Base-by-base conservation (phyloP, 2,797 vertebrate species). In the Synanceia verrucosa region DNA sequence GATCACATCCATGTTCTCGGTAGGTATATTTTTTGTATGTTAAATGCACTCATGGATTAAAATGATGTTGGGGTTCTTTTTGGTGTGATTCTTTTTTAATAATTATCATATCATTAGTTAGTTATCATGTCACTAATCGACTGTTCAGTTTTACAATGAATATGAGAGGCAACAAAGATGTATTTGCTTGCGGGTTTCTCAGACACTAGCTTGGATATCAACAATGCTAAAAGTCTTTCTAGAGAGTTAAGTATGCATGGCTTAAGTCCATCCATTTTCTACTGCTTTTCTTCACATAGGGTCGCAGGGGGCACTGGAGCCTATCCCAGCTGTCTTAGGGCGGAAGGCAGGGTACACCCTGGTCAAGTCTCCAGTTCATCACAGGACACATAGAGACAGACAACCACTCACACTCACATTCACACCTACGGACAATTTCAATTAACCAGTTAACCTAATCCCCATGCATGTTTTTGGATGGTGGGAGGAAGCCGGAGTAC, bases 21-120 rank as follows among this genome's bases (percentile, higher is more conserved):
- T 78, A 82, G 84, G 58, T 87, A 79, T 79, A 37, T 84, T 67
- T 78, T 84, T 86, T 88, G 65, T 78, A 89, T 86, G 82, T 90
- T 84, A 65, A 84, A 81, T 90, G 80, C 86, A 88, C 81, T 87
- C 80, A 84, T 84, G 79, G 85, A 89, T 86, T 87, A 82, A 87
- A 91, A 82, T 65, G 39, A 78, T 86, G 78, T 76, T 73, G 63
- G 79, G 85, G 76, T 88, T 86, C 62, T 88, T 87, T 78, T 47
- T 33, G 68, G 73, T 81, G 82, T 86, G 60, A 65, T 76, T 65
- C 82, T 76, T 80, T 79, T 82, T 79, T 70, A 59, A 73, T 7
- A 62, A 65, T 4, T 47, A 68, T 14, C n/a, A 74, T 60, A n/a
- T 39, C 31, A 14, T 24, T 57, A n/a, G n/a, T 64, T 64, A 23